phyloP scores from a whole-genome alignment of 2,113 vertebrate species.

The Neolamprologus cancellatus region DNA sequence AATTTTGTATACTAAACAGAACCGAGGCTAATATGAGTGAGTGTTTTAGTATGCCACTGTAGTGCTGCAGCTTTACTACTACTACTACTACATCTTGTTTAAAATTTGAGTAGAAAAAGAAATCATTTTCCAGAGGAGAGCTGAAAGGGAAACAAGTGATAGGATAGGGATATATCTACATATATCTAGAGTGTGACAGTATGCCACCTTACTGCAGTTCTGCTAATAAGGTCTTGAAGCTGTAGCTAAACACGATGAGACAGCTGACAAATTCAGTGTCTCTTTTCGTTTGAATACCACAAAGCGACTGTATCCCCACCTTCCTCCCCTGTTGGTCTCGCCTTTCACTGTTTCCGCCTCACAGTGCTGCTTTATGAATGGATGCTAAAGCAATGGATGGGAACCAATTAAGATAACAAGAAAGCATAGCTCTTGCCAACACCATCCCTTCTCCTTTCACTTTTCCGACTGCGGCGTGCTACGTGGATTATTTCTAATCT shows the following conservation, averaged over 20 bases:
- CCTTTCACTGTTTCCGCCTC: neutral
- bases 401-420: conserved; percentile 23
- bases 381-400: neutral
- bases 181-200: neutral
- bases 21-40: neutral
- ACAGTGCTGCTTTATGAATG: neutral
- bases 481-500: neutral
- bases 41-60: neutral
- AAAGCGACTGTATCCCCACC: neutral
- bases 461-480: neutral
- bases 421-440: neutral
- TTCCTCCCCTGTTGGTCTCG: neutral
- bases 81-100: neutral
- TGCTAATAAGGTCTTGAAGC: conserved; percentile 18
- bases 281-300: neutral
- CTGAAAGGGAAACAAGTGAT: neutral
- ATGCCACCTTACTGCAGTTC: neutral
- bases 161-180: neutral
- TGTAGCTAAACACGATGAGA: conserved; percentile 13
- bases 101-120: neutral
- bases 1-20: neutral
- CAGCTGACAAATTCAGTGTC: neutral
- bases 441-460: neutral
- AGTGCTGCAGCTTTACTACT: neutral
- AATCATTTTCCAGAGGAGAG: neutral